Percentiles rank a stretch among this genome's conserved stretches.
Conservation (phyloP, 30 jellyfish, hydroid and myxozoan species). For the Hydractinia symbiolongicarpus region DNA sequence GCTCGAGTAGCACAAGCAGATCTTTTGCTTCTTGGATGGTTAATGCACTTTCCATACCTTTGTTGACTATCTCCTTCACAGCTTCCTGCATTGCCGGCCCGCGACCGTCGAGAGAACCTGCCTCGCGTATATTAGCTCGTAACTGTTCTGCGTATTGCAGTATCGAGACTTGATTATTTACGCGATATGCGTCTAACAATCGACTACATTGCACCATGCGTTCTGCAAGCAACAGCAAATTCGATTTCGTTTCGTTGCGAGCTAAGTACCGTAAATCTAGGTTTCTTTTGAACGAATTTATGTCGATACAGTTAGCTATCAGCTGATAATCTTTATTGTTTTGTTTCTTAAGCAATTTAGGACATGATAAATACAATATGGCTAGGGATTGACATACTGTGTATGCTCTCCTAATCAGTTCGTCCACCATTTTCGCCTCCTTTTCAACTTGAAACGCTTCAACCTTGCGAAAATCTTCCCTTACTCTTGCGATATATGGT, state of each 20-base stretch:
- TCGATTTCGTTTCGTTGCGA: conserved; percentile 19
- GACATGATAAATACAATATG: neutral
- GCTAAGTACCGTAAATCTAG: conserved; percentile 28
- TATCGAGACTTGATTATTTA: conserved; percentile 21
- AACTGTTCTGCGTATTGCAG: neutral
- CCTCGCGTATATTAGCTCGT: neutral
- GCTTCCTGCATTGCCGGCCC: neutral
- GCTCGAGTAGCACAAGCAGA: neutral
- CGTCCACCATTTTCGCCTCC: neutral
- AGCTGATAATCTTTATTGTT: neutral
- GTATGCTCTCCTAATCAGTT: neutral
- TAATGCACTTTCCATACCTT: conserved; percentile 3
- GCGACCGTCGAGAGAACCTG: neutral
- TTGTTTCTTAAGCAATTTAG: neutral
- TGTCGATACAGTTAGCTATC: neutral
- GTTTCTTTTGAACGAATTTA: neutral
- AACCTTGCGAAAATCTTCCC: neutral
- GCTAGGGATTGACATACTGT: conserved; percentile 1
- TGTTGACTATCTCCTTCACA: neutral
- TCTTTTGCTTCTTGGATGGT: conserved; percentile 1
- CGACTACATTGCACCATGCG: conserved; percentile 19
- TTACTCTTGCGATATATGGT: neutral
- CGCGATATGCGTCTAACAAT: conserved; percentile 1
- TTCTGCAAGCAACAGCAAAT: conserved; percentile 25
- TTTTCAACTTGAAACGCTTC: neutral